Evolutionary conservation across 2,113 vertebrate species (phyloP).

Genomic region (Gadus macrocephalus): DNA sequence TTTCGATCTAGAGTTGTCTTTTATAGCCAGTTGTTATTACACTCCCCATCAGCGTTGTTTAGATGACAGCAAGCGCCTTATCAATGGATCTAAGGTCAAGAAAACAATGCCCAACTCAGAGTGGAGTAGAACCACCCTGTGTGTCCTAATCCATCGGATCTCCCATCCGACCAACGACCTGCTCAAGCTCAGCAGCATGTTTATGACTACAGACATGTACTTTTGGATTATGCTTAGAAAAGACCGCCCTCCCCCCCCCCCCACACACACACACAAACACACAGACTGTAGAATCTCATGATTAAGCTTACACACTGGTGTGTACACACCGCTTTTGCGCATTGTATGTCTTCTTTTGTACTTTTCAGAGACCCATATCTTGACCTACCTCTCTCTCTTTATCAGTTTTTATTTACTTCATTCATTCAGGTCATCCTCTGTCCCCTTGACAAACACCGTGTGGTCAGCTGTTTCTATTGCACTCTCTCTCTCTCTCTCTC

Average conservation of each 20-base stretch:
- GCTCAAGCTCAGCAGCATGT: slow-evolving; percentile 22
- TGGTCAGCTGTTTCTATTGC: slow-evolving; percentile 53
- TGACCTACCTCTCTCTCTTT: slow-evolving; percentile 13
- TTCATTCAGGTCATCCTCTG: slow-evolving; percentile 61
- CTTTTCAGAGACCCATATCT: slow-evolving; percentile 1
- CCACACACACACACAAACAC: not conserved
- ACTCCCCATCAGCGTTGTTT: not conserved
- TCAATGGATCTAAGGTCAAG: not conserved
- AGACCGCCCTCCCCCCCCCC: not conserved
- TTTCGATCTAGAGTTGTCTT: not conserved
- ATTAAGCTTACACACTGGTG: too few relatives aligned
- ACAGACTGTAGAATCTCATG: too few relatives aligned
- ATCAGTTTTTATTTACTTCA: slow-evolving; percentile 15
- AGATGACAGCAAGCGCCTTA: not conserved
- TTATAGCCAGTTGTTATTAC: too few relatives aligned
- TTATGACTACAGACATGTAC: slow-evolving; percentile 35
- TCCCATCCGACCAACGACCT: slow-evolving; percentile 12
- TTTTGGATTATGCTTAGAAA: slow-evolving; percentile 25
- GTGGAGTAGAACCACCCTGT: slow-evolving; percentile 11
- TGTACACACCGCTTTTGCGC: not conserved
- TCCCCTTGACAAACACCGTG: slow-evolving; percentile 54
- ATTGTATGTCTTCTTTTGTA: not conserved
- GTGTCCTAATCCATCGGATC: slow-evolving; percentile 13
- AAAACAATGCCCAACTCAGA: not conserved
- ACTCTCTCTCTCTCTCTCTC: too few relatives aligned